Base-by-base conservation (phyloP, 92 coral and sea anemone species). In the Galaxea fascicularis region DNA sequence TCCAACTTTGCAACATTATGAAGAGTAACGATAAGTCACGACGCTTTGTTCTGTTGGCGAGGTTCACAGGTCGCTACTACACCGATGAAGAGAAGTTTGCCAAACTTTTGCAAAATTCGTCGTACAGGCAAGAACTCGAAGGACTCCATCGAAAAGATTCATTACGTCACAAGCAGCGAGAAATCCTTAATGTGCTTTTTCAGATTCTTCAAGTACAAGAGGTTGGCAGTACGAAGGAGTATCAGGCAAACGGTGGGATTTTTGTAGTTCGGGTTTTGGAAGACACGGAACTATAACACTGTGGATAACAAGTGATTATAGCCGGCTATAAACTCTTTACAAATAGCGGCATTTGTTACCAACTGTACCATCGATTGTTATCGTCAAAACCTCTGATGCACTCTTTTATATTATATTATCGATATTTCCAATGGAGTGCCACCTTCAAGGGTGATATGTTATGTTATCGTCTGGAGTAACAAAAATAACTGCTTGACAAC, bases 181-280 rank as follows among this genome's bases (percentile, higher is more conserved):
- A 76, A 44, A 60, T 72, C 26, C 11, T 44, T 30, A 82, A 82
- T 57, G 71, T 82, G 26, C 78, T 82, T 39, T 82, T 69, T 82
- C 86, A 82, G 57, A 71, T 82, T 82, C 86, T 82, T 25, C 86
- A 82, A 45, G 54, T 82, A 17, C 86, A 82, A 82, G 86, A 82
- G 16, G 86, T 82, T 71, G 86, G 86, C 1, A 82, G 45, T 25
- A 71, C 35, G 14, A 68, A 82, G 31, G 27, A 71, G 27, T 82
- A 82, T 46, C 15, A 17, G 20, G 54, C 71, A 3, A 57, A 71
- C 25, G 78, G 78, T 16, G 35, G 30, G 13, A 45, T 46, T 41
- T 57, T 71, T 17, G 53, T 70, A 28, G 86, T 82, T 39, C 78
- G 56, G 22, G 78, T 82, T 18, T 22, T 82, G 35, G 86, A 82